Base-by-base conservation (phyloP, 2,113 vertebrate species). In the Hypomesus transpacificus region DNA sequence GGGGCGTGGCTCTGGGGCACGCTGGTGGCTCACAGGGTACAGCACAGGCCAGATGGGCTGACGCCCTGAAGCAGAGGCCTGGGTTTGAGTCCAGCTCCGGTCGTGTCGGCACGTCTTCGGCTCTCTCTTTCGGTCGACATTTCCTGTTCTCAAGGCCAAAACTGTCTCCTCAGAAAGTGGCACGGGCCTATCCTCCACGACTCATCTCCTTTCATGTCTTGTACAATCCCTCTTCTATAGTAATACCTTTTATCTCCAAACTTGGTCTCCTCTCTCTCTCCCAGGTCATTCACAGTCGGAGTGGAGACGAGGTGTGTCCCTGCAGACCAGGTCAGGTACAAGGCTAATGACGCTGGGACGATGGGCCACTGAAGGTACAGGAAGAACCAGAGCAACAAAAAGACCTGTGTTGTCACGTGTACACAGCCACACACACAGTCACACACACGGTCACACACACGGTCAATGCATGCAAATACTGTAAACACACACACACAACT, bases 341-440 rank as follows among this genome's bases (percentile, higher is more conserved):
- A 65, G 79, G 81, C 64, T 84, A 85, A 86, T 85, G 80, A 76
- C 71, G 46, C 28, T 73, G 84, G 81, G 84, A 82, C 80, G 74
- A 21, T 34, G 56, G 66, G 79, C 68, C 66, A 26, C 74, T 71
- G 16, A 65, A 80, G 82, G 73, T 63, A 80, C 78, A 68, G 59
- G 14, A 83, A 68, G 70, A 81, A 80, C 80, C 71, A 82, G 80
- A 84, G 59, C 59, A 77, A 66, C 56, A 76, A 63, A 26, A 66
- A 67, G 59, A 46, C 24, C 39, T 46, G 39, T 46, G 39, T 6
- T 13, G 39, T 46, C 8, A 61, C 11, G 70, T 34, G 11, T 69
- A 73, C 78, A 52, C 58, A 62, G 17, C 13, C 54, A 70, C 54
- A 79, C 67, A 68, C 74, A 70, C 68, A 16, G 4, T 3, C 60